Percentiles rank a stretch among this genome's conserved stretches.
Evolutionary conservation across 2,113 vertebrate species (phyloP).

Genomic region (Illadopsis cleaveri): DNA sequence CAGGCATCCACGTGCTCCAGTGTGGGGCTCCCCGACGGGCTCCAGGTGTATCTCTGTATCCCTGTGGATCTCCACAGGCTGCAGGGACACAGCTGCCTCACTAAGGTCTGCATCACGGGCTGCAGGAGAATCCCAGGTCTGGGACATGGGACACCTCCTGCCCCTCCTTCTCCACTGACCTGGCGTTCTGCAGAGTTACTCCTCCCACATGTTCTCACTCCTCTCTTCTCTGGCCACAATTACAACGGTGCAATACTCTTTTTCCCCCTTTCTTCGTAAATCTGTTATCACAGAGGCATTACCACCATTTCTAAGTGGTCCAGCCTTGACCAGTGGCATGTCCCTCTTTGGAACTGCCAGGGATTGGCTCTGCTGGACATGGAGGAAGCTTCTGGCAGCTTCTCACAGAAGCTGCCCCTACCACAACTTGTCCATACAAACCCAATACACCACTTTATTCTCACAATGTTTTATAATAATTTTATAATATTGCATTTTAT

Average conservation of each 20-base stretch:
- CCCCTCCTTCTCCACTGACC: background rate
- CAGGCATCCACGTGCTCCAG: rapidly evolving
- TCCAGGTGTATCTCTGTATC: background rate
- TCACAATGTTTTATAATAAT: background rate
- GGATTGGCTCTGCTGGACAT: background rate
- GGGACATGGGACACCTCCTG: background rate
- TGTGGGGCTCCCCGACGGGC: rapidly evolving
- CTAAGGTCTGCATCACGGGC: rapidly evolving
- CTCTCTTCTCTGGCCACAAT: background rate
- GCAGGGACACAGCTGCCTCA: background rate
- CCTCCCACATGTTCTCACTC: too few species aligned
- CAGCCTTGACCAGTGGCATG: rapidly evolving
- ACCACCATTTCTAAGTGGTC: background rate
- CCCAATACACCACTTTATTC: background rate
- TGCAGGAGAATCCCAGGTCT: background rate
- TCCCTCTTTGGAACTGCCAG: background rate
- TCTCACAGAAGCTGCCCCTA: background rate
- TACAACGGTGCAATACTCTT: background rate
- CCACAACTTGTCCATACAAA: background rate
- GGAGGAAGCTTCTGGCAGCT: background rate
- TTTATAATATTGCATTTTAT: background rate
- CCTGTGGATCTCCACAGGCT: rapidly evolving
- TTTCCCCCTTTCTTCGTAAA: background rate
- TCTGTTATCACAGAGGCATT: background rate
- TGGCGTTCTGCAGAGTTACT: too few species aligned